Base-by-base conservation (phyloP, 2,113 vertebrate genomes). In the Silurus meridionalis region DNA sequence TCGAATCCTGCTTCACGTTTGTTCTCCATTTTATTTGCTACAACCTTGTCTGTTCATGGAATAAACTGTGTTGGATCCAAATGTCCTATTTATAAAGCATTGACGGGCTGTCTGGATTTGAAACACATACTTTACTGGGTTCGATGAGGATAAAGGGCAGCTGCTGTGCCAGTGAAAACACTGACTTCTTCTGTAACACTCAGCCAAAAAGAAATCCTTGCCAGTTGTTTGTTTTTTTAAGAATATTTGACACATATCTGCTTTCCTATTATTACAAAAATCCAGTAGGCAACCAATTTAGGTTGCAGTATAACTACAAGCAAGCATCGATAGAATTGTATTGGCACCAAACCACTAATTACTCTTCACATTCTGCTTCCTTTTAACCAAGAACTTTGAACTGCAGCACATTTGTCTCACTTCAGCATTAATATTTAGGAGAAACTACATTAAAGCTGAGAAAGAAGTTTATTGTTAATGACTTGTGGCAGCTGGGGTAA, bases 71-170 rank as follows among this genome's bases (percentile, higher is more conserved):
- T 4, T 84, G 83, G 72, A 84, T 71, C 58, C 58, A 64, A 46
- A 53, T 57, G 8, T 28, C 17, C 72, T 72, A 77, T 64, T 64
- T 78, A 52, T 53, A 78, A 77, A 78, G 71, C 55, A 50, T 64
- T 72, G 50, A 64, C 72, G 66, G 50, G 15, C 72, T 78, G 58
- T 78, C 48, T 85, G 72, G 72, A 78, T 85, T 37, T n/a, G 66
- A 64, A 78, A 85, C 60, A 55, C 60, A 78, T 14, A 9, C 69
- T 75, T 2, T 3, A 9, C 53, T 69, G 50, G 52, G 64, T n/a
- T 83, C 23, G 52, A 72, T 48, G 82, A 55, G 23, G 46, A 75
- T 60, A 84, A 84, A 77, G 71, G 23, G 57, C 83, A 19, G 13
- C 19, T 25, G 58, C 71, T 63, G 75, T 8, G 78, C 72, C 19